phyloP scores from a whole-genome alignment of 1,140 invertebrate species.

The Nasonia longicornis region DNA sequence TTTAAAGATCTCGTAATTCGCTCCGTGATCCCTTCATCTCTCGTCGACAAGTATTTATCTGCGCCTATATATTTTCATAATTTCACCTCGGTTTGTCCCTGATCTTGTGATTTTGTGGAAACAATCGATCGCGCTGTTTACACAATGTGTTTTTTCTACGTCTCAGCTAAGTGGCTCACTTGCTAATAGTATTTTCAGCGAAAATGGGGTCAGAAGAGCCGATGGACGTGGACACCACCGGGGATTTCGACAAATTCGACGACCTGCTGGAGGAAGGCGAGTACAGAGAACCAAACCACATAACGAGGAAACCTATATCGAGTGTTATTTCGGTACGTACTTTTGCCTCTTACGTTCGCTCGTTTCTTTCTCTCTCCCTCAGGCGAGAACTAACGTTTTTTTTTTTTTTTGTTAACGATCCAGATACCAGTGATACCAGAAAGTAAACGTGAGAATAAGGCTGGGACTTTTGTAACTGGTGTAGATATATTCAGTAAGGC shows the following conservation, averaged over 20 bases:
- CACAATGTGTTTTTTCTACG: background rate
- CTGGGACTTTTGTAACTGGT: constrained; percentile 70
- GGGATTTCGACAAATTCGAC: constrained; percentile 38
- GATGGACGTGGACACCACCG: constrained; percentile 35
- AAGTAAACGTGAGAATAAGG: constrained; percentile 63
- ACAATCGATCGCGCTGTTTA: background rate
- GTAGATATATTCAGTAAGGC: constrained; percentile 75
- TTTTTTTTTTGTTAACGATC: constrained; percentile 5
- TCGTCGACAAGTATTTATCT: background rate
- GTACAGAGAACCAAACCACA: constrained; percentile 27
- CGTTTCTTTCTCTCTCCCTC: background rate
- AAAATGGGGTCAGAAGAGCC: constrained; percentile 41
- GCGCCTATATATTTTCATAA: background rate
- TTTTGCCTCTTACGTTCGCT: background rate
- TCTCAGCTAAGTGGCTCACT: background rate
- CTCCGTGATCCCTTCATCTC: background rate
- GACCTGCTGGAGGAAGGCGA: constrained; percentile 42
- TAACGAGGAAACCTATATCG: constrained; percentile 1
- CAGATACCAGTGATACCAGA: constrained; percentile 38
- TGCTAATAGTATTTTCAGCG: background rate
- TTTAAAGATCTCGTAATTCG: background rate
- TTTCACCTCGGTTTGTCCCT: background rate
- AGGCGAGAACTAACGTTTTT: background rate
- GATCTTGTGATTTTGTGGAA: background rate
- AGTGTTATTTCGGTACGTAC: constrained; percentile 21